Evolutionary conservation across 2,888 invertebrate genomes (phyloP).

Genomic region (Troglohyphantes excavatus): DNA sequence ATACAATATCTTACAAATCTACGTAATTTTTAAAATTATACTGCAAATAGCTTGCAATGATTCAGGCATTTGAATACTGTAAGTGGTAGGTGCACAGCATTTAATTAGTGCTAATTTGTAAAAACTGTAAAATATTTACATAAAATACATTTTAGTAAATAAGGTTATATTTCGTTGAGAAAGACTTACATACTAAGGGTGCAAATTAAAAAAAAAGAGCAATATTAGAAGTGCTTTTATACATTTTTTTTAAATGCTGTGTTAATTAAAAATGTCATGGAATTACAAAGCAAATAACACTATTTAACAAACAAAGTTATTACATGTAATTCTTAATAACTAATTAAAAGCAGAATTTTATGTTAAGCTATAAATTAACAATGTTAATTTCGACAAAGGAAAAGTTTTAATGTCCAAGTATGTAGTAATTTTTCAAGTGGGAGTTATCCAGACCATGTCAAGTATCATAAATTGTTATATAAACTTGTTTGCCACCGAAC

Average conservation of each 20-base stretch:
- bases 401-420: too few relatives aligned
- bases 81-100: constrained; percentile 14
- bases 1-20: constrained; percentile 1
- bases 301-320: too few relatives aligned
- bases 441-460: too few relatives aligned
- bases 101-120: constrained; percentile 2
- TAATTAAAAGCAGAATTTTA: too few relatives aligned
- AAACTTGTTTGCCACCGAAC: too few relatives aligned
- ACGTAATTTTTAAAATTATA: neutral
- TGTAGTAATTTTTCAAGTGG: too few relatives aligned
- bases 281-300: too few relatives aligned
- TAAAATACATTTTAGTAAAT: constrained; percentile 6
- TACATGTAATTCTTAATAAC: too few relatives aligned
- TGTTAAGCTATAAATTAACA: too few relatives aligned
- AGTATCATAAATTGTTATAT: too few relatives aligned
- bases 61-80: constrained; percentile 5
- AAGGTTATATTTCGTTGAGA: constrained; percentile 15
- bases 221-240: neutral
- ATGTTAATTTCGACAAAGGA: too few relatives aligned
- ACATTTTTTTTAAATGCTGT: too few relatives aligned
- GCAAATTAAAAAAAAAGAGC: constrained; percentile 16
- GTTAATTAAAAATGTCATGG: neutral
- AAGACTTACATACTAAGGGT: constrained; percentile 27
- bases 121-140: constrained; percentile 1
- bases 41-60: neutral